These are phyloP conservation scores for Xylocopa sonorina DNA, from an alignment of 1,140 invertebrate species.

Conservation along the genomic window DNA sequence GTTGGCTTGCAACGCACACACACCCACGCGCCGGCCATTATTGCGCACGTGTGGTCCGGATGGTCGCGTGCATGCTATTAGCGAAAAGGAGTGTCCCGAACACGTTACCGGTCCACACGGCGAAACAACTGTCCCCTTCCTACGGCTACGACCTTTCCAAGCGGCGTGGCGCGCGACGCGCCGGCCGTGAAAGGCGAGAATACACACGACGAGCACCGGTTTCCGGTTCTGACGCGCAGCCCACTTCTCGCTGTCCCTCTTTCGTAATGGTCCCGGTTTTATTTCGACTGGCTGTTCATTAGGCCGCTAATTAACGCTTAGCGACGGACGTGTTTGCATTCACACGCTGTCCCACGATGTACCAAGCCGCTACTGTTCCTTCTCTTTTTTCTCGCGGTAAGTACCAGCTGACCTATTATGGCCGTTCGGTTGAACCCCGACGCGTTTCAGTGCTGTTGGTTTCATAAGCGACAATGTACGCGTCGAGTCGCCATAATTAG, in stretches of 20 bases:
- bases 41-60: constrained; percentile 80
- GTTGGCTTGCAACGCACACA: constrained; percentile 42
- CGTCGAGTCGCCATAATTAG: too few species aligned
- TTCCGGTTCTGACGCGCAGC: constrained; percentile 52
- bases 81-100: constrained; percentile 74
- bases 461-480: too few species aligned
- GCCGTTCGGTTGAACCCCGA: neutral
- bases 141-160: constrained; percentile 15
- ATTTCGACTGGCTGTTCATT: constrained; percentile 46
- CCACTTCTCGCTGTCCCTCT: neutral
- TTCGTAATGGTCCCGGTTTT: constrained; percentile 26
- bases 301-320: constrained; percentile 52
- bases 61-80: constrained; percentile 81
- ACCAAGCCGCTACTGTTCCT: neutral
- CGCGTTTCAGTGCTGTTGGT: neutral
- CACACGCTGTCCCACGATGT: constrained; percentile 8
- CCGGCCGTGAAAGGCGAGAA: constrained; percentile 48
- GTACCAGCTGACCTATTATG: constrained; percentile 9
- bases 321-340: constrained; percentile 38
- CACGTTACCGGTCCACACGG: constrained; percentile 28
- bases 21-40: constrained; percentile 75
- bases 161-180: neutral
- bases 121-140: constrained; percentile 54
- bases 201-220: constrained; percentile 37
- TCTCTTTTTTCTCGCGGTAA: neutral